Evolutionary conservation across 2,113 vertebrate genomes (phyloP).

Genomic region (Pituophis catenifer): DNA sequence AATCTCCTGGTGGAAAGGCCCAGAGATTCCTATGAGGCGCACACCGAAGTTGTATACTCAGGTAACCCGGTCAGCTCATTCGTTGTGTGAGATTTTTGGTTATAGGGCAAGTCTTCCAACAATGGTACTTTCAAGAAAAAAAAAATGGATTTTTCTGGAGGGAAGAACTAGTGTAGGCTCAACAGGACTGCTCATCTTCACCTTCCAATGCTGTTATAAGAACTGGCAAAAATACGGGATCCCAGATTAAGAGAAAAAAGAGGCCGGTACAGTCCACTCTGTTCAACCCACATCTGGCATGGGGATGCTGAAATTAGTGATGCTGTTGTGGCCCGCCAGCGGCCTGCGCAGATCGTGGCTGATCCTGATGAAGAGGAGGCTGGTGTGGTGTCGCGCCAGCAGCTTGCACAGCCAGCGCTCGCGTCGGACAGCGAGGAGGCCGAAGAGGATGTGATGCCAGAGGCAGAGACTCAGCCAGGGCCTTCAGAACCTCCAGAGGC

Average conservation of each 20-base stretch:
- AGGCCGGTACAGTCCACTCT: not conserved
- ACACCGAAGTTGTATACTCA: not conserved
- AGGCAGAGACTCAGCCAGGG: too few species aligned
- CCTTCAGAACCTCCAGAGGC: too few species aligned
- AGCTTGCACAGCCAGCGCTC: too few species aligned
- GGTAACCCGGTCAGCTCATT: not conserved
- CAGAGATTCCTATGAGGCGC: not conserved
- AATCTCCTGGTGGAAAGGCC: not conserved
- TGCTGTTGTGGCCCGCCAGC: too few species aligned
- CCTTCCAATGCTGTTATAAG: not conserved
- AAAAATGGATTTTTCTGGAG: not conserved
- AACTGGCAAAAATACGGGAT: not conserved
- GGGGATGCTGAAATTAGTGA: not conserved
- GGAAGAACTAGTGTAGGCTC: rapidly evolving
- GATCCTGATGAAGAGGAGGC: too few species aligned
- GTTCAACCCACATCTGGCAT: not conserved
- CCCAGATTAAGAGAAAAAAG: not conserved
- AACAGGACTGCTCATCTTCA: not conserved
- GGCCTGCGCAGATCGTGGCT: too few species aligned
- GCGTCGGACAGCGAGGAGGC: too few species aligned
- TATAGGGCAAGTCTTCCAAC: not conserved
- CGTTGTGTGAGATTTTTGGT: not conserved
- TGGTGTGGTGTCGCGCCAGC: too few species aligned
- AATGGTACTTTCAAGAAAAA: not conserved
- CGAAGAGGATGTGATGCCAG: too few species aligned